phyloP scores from a whole-genome alignment of 2,113 vertebrate genomes.

The Mesitornis unicolor region DNA sequence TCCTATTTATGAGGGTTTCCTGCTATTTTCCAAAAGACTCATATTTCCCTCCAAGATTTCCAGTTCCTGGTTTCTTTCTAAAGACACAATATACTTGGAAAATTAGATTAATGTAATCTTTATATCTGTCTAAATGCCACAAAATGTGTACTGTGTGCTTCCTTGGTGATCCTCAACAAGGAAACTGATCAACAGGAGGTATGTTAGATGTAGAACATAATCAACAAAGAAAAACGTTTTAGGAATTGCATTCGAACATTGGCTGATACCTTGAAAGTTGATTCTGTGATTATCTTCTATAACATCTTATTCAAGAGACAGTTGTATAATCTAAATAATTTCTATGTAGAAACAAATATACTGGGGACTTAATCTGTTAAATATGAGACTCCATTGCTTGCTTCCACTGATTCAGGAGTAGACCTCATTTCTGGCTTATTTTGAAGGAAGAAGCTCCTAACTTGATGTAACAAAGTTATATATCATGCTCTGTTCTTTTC shows the following conservation, averaged over 20 bases:
- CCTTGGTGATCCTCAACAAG: background rate
- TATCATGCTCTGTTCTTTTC: background rate
- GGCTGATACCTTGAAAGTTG: background rate
- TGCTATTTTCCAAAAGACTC: slow-evolving; percentile 18
- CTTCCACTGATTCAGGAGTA: background rate
- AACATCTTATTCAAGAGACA: background rate
- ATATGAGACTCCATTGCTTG: background rate
- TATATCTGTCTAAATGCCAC: background rate
- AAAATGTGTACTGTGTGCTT: background rate
- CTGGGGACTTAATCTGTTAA: background rate
- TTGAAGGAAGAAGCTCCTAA: background rate
- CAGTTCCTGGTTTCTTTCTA: slow-evolving; percentile 10
- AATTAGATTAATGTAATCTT: slow-evolving; percentile 50
- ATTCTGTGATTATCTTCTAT: background rate
- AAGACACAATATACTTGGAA: slow-evolving; percentile 27
- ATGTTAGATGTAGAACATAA: background rate
- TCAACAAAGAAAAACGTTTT: background rate
- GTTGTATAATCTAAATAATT: background rate
- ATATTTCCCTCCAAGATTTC: background rate
- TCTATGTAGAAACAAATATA: background rate
- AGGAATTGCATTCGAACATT: background rate
- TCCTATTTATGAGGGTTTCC: background rate
- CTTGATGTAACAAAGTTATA: background rate
- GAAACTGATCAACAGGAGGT: background rate
- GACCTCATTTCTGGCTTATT: background rate